Percentiles rank a stretch among this genome's conserved stretches.
Evolutionary conservation across 2,113 vertebrate species (phyloP).

Genomic region (Salvelinus fontinalis): DNA sequence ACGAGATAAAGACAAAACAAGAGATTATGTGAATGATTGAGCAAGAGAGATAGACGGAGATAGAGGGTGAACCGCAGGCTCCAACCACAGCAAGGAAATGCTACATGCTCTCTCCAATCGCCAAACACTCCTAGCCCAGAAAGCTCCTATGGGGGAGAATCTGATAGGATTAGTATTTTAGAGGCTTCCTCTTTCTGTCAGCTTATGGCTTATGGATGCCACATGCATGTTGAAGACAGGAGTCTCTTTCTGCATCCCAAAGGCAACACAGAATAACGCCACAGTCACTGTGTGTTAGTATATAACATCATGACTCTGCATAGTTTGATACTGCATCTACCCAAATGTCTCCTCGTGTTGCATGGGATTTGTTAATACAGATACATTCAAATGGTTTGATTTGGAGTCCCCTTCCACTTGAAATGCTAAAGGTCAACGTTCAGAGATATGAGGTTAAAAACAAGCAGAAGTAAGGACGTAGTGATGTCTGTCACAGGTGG

Average conservation of each 20-base stretch:
- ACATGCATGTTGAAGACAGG: not conserved
- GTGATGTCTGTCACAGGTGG: not conserved
- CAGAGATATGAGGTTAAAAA: not conserved
- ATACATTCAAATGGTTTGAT: not conserved
- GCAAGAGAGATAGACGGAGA: not conserved
- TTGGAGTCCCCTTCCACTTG: no score
- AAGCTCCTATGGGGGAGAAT: conserved; percentile 1
- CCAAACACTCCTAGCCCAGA: not conserved
- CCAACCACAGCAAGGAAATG: conserved; percentile 35
- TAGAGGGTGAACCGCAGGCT: conserved; percentile 12
- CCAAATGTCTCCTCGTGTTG: not conserved
- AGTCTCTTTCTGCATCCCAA: not conserved
- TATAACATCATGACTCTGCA: not conserved
- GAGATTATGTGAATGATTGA: no score
- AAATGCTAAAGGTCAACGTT: no score
- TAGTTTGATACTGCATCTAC: not conserved
- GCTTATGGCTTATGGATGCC: not conserved
- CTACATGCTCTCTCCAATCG: not conserved
- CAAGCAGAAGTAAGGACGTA: not conserved
- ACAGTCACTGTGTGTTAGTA: not conserved
- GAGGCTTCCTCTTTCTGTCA: not conserved
- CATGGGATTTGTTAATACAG: not conserved
- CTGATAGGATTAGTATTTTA: not conserved
- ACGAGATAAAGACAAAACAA: no score
- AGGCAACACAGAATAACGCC: not conserved